Evolutionary conservation across 35 echinoderm and acorn worm genomes (phyloP).

Genomic region (Apostichopus californicus): DNA sequence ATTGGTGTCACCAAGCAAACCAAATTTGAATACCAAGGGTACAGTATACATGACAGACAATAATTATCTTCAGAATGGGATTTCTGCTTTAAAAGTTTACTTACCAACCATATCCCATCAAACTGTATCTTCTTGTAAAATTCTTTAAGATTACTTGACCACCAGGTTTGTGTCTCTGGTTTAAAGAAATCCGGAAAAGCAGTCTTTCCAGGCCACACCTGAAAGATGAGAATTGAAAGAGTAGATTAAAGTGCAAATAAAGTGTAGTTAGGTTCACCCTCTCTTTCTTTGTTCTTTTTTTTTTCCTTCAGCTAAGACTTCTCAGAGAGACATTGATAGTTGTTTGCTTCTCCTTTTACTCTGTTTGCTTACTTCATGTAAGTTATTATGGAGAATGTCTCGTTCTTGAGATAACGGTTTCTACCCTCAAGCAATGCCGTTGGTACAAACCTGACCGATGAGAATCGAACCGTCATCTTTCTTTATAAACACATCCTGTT

Average conservation of each 20-base stretch:
- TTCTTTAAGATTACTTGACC: slow-evolving; percentile 36
- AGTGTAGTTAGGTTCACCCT: no score
- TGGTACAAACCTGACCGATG: slow-evolving; percentile 62
- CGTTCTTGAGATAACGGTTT: not conserved
- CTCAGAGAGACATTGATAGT: no score
- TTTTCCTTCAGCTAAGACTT: no score
- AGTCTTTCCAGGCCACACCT: slow-evolving; percentile 82
- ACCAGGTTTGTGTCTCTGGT: slow-evolving; percentile 66
- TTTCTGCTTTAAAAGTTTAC: not conserved
- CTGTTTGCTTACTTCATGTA: not conserved
- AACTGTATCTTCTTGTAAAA: slow-evolving; percentile 61
- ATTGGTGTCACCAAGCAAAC: no score
- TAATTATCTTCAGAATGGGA: no score
- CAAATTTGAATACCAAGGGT: no score
- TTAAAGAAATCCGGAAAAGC: slow-evolving; percentile 80
- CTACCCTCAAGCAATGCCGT: no score
- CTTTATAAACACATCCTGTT: slow-evolving; percentile 73
- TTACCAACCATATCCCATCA: slow-evolving; percentile 83
- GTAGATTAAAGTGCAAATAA: no score
- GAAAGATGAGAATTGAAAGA: no score
- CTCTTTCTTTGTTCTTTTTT: no score
- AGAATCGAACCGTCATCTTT: slow-evolving; percentile 59
- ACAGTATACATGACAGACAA: no score
- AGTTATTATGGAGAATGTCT: no score
- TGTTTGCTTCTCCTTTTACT: not conserved